Base-by-base conservation (phyloP, 2,797 vertebrate genomes). In the Valencia hispanica region DNA sequence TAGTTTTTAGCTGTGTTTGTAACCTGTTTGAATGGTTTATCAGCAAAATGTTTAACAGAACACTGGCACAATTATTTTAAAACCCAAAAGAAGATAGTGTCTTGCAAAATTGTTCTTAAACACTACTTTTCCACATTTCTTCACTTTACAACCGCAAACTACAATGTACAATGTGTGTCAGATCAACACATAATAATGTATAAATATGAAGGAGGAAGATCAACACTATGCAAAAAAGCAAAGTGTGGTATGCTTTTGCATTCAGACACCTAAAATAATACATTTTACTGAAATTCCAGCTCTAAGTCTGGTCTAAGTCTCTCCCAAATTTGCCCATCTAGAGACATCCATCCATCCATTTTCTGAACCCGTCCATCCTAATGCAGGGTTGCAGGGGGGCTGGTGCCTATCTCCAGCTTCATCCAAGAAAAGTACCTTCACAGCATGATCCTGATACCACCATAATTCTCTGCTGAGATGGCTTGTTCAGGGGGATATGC, bases 1-100 rank as follows among this genome's bases (percentile, higher is more conserved):
- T 41, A 25, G 10, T 34, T 68, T 74, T 75, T 68, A 68, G 27
- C 73, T 75, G 76, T 69, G 73, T 82, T 72, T 80, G 10, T 75
- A 81, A 75, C 74, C 48, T 39, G 77, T 55, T 32, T 36, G 22
- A 75, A 75, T 1, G 27, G 66, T 75, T 80, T 75, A 88, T 84
- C 77, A 77, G 75, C 47, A 45, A 71, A 71, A 71, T 74, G 80
- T 59, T 57, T 45, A 86, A 75, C 76, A 84, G 74, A 84, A 80
- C 86, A 48, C 83, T 63, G 65, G 88, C 84, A 73, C 53, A 57
- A 70, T 70, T 76, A 61, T 63, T 47, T 65, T 73, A 78, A 77
- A 87, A 53, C 63, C 36, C 68, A 84, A 85, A 79, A 89, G 84
- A 84, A 74, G 53, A 75, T 76, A 75, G 2, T 0, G 1, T 68